phyloP scores from a whole-genome alignment of 2,113 vertebrate species.

The Hemibagrus wyckioides region DNA sequence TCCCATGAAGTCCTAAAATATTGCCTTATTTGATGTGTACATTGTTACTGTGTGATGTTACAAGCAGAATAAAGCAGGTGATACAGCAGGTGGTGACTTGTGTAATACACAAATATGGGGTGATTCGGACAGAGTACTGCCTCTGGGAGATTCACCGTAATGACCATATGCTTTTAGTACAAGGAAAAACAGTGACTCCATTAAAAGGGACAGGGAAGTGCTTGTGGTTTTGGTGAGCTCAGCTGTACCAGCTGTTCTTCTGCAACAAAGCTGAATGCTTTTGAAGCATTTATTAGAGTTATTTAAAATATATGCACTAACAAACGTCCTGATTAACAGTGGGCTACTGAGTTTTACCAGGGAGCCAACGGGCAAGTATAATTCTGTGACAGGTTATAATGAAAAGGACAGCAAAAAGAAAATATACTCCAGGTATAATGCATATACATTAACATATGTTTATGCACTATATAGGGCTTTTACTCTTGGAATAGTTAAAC shows the following conservation, averaged over 20 bases:
- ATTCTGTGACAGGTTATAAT: background rate
- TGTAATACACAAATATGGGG: background rate
- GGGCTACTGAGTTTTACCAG: background rate
- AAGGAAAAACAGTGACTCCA: background rate
- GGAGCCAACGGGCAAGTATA: background rate
- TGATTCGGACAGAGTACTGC: background rate
- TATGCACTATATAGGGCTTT: background rate
- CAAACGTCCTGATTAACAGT: background rate
- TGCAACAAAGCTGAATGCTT: background rate
- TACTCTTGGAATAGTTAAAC: too few relatives aligned
- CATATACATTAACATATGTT: background rate
- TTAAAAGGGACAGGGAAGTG: background rate
- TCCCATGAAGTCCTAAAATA: conserved; percentile 16
- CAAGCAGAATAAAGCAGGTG: background rate
- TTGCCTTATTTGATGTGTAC: conserved; percentile 43
- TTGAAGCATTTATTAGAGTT: background rate
- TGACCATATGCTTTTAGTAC: background rate
- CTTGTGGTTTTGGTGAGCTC: background rate
- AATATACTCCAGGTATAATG: background rate
- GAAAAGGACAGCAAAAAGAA: background rate
- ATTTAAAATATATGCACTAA: background rate
- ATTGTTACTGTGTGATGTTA: conserved; percentile 60
- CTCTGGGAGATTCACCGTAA: background rate
- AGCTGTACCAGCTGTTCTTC: background rate
- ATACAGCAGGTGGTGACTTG: background rate